Conservation (phyloP, 1,140 invertebrate species). For the Ceratina japonica region DNA sequence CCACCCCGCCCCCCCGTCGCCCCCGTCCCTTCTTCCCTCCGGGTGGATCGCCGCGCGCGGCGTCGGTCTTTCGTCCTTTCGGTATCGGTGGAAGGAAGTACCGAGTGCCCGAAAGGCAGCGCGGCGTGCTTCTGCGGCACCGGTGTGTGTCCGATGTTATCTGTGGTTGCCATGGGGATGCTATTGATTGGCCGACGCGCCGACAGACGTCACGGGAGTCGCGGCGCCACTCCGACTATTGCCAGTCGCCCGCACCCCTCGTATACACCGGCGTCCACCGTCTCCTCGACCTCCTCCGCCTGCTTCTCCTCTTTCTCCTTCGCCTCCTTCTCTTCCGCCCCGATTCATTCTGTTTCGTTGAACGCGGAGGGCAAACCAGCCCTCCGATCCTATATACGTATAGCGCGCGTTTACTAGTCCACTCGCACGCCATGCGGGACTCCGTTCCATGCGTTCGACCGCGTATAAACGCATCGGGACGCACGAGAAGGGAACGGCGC, state of each 20-base stretch:
- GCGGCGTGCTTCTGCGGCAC: slow-evolving; percentile 61
- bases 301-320: neutral
- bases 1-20: neutral
- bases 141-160: slow-evolving; percentile 79
- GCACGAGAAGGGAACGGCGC: slow-evolving; percentile 15
- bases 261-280: slow-evolving; percentile 45
- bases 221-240: slow-evolving; percentile 79
- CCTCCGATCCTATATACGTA: neutral
- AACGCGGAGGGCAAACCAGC: slow-evolving; percentile 10
- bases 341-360: slow-evolving; percentile 38
- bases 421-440: neutral
- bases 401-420: slow-evolving; percentile 33
- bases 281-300: slow-evolving; percentile 19
- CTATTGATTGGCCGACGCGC: slow-evolving; percentile 80
- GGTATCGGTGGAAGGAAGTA: slow-evolving; percentile 61
- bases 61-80: slow-evolving; percentile 36
- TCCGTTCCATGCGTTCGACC: slow-evolving; percentile 39
- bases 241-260: slow-evolving; percentile 61
- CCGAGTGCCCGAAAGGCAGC: slow-evolving; percentile 60
- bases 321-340: slow-evolving; percentile 32
- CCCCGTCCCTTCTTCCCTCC: slow-evolving; percentile 5
- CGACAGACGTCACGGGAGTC: slow-evolving; percentile 80
- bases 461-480: slow-evolving; percentile 29
- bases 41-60: slow-evolving; percentile 11
- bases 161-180: slow-evolving; percentile 80